These are phyloP conservation scores for Cavia porcellus DNA, from an alignment of 2,113 vertebrate species.

Conservation along the genomic window DNA sequence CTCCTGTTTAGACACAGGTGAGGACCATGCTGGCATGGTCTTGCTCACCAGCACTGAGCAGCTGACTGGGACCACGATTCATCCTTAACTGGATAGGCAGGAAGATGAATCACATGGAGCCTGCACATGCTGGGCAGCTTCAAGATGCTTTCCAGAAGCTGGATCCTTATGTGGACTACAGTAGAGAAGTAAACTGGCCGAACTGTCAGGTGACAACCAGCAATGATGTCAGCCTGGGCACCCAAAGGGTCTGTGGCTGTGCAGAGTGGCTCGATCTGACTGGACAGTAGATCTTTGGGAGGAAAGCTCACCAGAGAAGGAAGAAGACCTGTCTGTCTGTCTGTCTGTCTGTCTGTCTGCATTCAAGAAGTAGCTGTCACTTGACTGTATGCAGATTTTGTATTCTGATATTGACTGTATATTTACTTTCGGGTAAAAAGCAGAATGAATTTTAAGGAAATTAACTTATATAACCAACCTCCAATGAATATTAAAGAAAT, in stretches of 20 bases:
- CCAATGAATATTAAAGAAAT: conserved; percentile 38
- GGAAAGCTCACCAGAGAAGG: neutral
- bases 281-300: neutral
- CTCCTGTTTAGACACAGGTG: neutral
- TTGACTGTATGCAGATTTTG: neutral
- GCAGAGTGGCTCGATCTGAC: neutral
- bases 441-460: neutral
- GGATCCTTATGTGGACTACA: neutral
- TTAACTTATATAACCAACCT: neutral
- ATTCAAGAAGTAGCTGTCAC: neutral
- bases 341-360: neutral
- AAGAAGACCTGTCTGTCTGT: too few species aligned
- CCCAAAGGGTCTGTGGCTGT: neutral
- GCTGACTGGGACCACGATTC: neutral
- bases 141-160: neutral
- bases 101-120: neutral
- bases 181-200: neutral
- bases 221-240: neutral
- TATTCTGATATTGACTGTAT: neutral
- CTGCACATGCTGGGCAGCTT: neutral
- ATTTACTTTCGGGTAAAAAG: conserved; percentile 17
- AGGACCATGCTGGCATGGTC: neutral
- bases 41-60: neutral
- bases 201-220: neutral
- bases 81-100: neutral